A percentile compares a stretch with the other conserved stretches of the same genome.
phyloP scores from a whole-genome alignment of 2,113 vertebrate genomes.

The Albula goreensis region DNA sequence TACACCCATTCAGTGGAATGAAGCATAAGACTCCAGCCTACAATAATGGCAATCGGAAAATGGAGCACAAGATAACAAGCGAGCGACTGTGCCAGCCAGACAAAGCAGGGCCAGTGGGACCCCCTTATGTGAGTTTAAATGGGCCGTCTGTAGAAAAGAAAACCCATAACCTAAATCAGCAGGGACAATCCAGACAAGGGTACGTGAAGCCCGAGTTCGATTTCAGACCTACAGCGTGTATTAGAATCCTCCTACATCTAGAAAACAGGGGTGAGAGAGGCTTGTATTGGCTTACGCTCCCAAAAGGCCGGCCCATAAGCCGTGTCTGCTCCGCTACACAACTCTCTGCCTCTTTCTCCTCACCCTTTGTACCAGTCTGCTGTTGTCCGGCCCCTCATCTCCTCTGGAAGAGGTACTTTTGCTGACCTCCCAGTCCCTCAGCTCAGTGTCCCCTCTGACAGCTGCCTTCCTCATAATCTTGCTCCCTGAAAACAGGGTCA shows the following conservation, averaged over 20 bases:
- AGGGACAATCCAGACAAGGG: conserved; percentile 5
- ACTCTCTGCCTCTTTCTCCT: not conserved
- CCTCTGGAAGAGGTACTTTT: not conserved
- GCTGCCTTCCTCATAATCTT: not conserved
- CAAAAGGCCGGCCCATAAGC: not conserved
- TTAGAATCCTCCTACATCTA: not conserved
- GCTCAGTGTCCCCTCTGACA: not conserved
- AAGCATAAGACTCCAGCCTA: too few species aligned
- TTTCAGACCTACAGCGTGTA: too few species aligned
- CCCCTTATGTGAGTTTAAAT: not conserved
- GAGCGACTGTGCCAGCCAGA: not conserved
- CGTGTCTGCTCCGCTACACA: too few species aligned
- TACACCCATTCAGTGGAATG: too few species aligned
- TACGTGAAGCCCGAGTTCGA: conserved; percentile 35
- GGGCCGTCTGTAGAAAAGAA: not conserved
- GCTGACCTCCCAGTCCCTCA: not conserved
- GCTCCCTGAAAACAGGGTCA: not conserved
- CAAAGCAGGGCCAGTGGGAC: not conserved
- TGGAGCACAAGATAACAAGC: too few species aligned
- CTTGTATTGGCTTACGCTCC: not conserved
- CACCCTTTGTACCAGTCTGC: not conserved
- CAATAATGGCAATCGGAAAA: too few species aligned
- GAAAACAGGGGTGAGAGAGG: not conserved
- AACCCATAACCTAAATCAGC: too few species aligned
- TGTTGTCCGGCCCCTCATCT: not conserved